These are phyloP conservation scores for Drosophila pseudoobscura DNA, from an alignment of 1,140 invertebrate genomes.

Conservation along the genomic window DNA sequence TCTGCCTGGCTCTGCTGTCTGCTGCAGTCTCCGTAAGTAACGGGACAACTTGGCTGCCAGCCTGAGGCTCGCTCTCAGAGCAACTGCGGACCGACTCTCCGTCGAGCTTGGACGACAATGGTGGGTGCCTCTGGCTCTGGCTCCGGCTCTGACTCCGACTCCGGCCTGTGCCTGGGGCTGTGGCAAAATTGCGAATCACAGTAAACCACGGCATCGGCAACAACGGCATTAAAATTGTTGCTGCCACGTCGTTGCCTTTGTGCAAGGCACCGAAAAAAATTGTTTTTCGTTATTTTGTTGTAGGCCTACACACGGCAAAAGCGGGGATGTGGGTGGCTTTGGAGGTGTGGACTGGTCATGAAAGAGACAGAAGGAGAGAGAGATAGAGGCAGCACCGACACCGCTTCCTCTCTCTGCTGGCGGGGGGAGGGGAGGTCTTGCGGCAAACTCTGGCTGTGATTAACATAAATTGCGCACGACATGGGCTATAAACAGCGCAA, in stretches of 20 bases:
- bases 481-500: slow-evolving; percentile 48
- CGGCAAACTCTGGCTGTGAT: slow-evolving; percentile 48
- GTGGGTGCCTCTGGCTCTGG: slow-evolving; percentile 7
- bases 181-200: slow-evolving; percentile 59
- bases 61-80: slow-evolving; percentile 45
- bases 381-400: slow-evolving; percentile 10
- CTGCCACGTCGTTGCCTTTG: slow-evolving; percentile 55
- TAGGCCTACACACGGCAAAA: slow-evolving; percentile 49
- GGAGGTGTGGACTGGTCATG: too few relatives aligned
- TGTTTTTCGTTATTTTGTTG: slow-evolving; percentile 57
- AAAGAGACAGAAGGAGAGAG: too few relatives aligned
- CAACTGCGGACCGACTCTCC: slow-evolving; percentile 43
- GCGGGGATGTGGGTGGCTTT: slow-evolving; percentile 1
- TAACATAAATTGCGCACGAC: slow-evolving; percentile 72
- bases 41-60: slow-evolving; percentile 1
- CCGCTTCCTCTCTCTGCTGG: not conserved
- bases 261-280: slow-evolving; percentile 60
- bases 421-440: not conserved
- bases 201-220: slow-evolving; percentile 55
- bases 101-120: slow-evolving; percentile 39
- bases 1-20: not conserved
- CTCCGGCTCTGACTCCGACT: slow-evolving; percentile 4
- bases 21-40: not conserved
- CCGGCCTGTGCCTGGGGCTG: slow-evolving; percentile 18
- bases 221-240: slow-evolving; percentile 63